These are phyloP conservation scores for Hyphantria cunea DNA, from an alignment of 1,140 invertebrate genomes.

Conservation along the genomic window DNA sequence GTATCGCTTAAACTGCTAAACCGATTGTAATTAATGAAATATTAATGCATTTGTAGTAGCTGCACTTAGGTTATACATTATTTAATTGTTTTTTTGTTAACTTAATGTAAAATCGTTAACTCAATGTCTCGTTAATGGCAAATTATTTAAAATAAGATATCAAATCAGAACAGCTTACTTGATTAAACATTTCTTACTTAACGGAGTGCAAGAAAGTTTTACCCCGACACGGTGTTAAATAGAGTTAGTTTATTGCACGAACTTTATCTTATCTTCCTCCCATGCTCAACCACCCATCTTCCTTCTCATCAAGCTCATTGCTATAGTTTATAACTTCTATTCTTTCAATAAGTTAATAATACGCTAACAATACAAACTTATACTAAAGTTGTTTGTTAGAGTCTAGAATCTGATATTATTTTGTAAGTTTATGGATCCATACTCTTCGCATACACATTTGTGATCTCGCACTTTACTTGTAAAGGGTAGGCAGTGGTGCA, in stretches of 20 bases:
- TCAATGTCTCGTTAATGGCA: no score
- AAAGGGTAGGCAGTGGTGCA: no score
- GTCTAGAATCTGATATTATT: neutral
- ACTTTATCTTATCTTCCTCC: neutral
- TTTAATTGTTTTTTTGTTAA: no score
- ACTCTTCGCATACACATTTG: no score
- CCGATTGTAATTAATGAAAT: no score
- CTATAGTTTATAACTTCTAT: neutral
- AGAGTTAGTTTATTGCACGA: conserved; percentile 4
- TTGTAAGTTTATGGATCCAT: neutral
- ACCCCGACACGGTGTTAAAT: neutral
- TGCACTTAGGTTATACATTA: no score
- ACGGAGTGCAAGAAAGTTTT: no score
- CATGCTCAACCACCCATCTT: neutral
- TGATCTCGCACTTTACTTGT: no score
- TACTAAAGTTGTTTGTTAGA: neutral
- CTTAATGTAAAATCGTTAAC: no score
- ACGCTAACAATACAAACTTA: conserved; percentile 1
- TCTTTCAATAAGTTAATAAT: conserved; percentile 2
- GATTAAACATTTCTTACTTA: neutral
- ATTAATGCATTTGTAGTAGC: no score
- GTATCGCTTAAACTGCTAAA: no score
- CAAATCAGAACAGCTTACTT: neutral
- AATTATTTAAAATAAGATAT: no score
- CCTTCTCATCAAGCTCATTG: neutral